phyloP scores from a whole-genome alignment of 2,113 vertebrate genomes.

The Petroica traversi region DNA sequence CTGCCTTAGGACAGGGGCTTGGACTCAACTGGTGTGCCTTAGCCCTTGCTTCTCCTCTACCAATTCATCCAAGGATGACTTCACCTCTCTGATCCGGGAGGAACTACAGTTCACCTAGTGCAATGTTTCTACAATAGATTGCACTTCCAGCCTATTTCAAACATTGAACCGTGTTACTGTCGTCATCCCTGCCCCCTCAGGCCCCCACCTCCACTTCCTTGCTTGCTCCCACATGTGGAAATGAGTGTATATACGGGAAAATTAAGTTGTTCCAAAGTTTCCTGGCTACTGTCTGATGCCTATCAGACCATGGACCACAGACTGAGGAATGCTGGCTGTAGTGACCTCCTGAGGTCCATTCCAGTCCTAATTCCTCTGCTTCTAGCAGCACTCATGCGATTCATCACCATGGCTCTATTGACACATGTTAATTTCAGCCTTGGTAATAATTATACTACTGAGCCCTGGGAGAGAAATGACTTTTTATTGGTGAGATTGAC shows the following conservation, averaged over 20 bases:
- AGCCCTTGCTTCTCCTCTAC: not conserved
- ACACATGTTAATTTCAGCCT: not conserved
- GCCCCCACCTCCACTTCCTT: not conserved
- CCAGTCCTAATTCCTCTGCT: not conserved
- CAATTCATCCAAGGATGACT: constrained; percentile 41
- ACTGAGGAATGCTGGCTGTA: not conserved
- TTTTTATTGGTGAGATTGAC: not conserved
- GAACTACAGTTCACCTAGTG: not conserved
- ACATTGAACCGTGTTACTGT: not conserved
- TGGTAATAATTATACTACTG: not conserved
- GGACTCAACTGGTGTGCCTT: not conserved
- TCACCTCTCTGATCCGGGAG: constrained; percentile 4
- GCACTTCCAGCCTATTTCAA: not conserved
- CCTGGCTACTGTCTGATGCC: constrained; percentile 16
- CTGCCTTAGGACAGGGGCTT: constrained; percentile 36
- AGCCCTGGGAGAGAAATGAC: not conserved
- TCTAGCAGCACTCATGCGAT: not conserved
- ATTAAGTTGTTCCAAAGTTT: not conserved
- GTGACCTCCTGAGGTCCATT: constrained; percentile 23
- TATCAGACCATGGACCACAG: constrained; percentile 31
- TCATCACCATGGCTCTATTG: not conserved
- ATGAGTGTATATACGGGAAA: constrained; percentile 12
- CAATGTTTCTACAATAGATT: not conserved
- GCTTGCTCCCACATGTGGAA: constrained; percentile 13
- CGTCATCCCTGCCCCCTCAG: not conserved